Percentiles rank a stretch among this genome's conserved stretches.
Conservation (phyloP, 2,888 invertebrate genomes). For the Allolobophora icterica region DNA sequence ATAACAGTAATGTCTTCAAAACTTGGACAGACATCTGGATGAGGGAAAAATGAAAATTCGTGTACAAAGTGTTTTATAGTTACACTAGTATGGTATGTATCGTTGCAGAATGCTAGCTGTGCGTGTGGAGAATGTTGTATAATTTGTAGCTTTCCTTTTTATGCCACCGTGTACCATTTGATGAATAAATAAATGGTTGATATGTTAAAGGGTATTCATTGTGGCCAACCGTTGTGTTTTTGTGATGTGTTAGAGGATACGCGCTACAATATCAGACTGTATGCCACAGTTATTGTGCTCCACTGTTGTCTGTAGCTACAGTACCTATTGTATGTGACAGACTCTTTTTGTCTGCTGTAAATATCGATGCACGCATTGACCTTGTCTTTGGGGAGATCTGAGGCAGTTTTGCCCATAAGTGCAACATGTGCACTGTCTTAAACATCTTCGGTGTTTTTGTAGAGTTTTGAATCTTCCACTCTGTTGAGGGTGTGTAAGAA, state of each 20-base stretch:
- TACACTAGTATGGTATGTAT: too few relatives aligned
- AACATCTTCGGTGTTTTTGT: background rate
- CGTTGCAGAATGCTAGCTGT: too few relatives aligned
- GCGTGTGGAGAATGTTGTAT: background rate
- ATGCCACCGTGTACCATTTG: background rate
- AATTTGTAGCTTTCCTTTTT: background rate
- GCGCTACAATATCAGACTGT: background rate
- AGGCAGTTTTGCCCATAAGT: background rate
- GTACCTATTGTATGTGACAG: background rate
- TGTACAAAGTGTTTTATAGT: too few relatives aligned
- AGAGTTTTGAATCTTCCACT: background rate
- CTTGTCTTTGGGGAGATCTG: background rate
- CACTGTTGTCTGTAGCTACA: background rate
- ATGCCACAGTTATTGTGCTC: background rate
- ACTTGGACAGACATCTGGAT: too few relatives aligned
- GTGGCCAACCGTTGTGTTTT: background rate
- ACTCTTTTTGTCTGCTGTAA: background rate
- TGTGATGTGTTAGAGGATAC: background rate
- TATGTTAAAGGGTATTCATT: background rate
- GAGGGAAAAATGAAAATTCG: too few relatives aligned
- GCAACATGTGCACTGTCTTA: background rate
- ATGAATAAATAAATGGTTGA: background rate
- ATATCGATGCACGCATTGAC: background rate
- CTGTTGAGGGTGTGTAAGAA: background rate
- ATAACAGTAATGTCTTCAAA: too few relatives aligned